phyloP scores from a whole-genome alignment of 2,797 vertebrate genomes.

The Enteromius thamalakanensis region DNA sequence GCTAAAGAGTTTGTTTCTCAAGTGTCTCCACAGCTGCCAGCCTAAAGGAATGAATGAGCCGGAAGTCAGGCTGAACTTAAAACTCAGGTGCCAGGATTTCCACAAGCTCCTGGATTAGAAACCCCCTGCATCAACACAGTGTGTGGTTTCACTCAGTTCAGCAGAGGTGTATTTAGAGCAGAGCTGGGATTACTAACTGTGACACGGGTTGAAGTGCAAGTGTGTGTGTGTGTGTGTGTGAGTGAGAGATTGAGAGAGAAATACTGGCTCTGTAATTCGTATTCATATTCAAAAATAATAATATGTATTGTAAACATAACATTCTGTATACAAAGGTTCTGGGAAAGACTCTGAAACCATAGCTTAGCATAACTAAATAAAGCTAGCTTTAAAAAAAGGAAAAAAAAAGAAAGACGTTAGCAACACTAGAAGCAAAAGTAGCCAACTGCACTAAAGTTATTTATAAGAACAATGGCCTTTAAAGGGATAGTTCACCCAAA shows the following conservation, averaged over 20 bases:
- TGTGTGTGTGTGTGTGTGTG: slow-evolving; percentile 40
- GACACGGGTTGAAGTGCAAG: slow-evolving; percentile 38
- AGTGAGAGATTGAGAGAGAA: no score
- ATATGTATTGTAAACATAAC: background rate
- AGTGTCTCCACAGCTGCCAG: slow-evolving; percentile 46
- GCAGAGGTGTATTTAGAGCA: slow-evolving; percentile 41
- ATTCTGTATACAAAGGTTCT: background rate
- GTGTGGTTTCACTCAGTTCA: slow-evolving; percentile 26
- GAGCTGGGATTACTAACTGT: slow-evolving; percentile 70
- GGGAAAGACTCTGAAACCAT: background rate
- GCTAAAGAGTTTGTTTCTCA: background rate
- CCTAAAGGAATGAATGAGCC: slow-evolving; percentile 47
- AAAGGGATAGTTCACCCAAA: background rate
- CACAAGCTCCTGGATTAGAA: slow-evolving; percentile 47
- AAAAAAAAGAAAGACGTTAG: background rate
- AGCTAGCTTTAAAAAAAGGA: no score
- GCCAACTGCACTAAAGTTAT: background rate
- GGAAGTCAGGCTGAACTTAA: slow-evolving; percentile 49
- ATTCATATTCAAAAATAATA: background rate
- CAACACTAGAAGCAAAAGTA: background rate
- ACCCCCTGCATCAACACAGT: slow-evolving; percentile 31
- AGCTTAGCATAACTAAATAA: background rate
- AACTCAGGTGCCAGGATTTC: slow-evolving; percentile 26
- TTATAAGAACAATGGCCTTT: background rate
- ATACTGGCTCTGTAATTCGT: background rate